Percentiles rank a stretch among this genome's conserved stretches.
Evolutionary conservation across 64 coral and sea anemone species (phyloP).

Genomic region (Cladopsammia gracilis): DNA sequence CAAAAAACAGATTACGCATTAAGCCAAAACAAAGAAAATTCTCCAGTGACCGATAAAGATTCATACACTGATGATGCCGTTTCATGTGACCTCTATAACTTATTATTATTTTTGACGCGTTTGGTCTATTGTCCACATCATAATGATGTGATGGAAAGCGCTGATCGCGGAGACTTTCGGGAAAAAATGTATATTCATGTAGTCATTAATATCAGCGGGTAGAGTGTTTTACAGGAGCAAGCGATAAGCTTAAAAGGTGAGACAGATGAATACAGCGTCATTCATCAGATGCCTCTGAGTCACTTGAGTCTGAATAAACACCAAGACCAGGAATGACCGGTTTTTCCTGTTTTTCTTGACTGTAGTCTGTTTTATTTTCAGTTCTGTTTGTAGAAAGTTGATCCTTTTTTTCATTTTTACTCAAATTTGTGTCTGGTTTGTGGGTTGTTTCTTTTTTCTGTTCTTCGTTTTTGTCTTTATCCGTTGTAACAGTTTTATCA

Average conservation of each 20-base stretch:
- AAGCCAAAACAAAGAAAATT: too few relatives aligned
- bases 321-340: slow-evolving; percentile 65
- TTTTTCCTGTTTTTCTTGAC: slow-evolving; percentile 7
- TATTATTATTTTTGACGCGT: too few relatives aligned
- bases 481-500: not conserved
- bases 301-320: slow-evolving; percentile 94
- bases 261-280: not conserved
- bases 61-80: too few relatives aligned
- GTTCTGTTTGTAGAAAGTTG: not conserved
- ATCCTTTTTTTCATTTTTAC: not conserved
- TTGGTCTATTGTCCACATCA: too few relatives aligned
- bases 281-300: slow-evolving; percentile 70
- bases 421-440: not conserved
- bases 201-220: too few relatives aligned
- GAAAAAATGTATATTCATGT: too few relatives aligned
- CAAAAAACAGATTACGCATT: too few relatives aligned
- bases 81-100: too few relatives aligned
- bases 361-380: not conserved
- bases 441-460: not conserved
- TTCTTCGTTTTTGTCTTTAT: not conserved
- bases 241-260: not conserved
- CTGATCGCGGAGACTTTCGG: too few relatives aligned
- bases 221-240: too few relatives aligned
- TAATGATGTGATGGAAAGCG: too few relatives aligned
- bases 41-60: too few relatives aligned